A percentile compares a stretch with the other conserved stretches of the same genome.
Evolutionary conservation across 2,888 invertebrate genomes (phyloP).

Genomic region (Campaea margaritaria): DNA sequence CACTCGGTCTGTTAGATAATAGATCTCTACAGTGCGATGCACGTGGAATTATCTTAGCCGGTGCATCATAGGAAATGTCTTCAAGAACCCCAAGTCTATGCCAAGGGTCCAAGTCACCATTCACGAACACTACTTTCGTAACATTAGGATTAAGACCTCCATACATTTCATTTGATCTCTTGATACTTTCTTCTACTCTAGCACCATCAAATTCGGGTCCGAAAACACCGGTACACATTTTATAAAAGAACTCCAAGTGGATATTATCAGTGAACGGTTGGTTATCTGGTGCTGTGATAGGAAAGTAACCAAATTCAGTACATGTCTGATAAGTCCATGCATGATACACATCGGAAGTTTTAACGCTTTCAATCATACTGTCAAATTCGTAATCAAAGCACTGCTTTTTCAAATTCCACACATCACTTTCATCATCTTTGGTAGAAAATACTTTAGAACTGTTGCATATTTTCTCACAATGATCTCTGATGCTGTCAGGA

Average conservation of each 20-base stretch:
- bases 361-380: constrained; percentile 55
- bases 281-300: constrained; percentile 84
- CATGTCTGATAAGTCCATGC: constrained; percentile 91
- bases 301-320: constrained; percentile 91
- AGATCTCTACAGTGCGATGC: constrained; percentile 71
- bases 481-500: constrained; percentile 53
- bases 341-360: constrained; percentile 50
- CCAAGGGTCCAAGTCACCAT: constrained; percentile 87
- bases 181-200: constrained; percentile 67
- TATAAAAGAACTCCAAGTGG: constrained; percentile 69
- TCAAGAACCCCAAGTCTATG: constrained; percentile 79
- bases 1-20: constrained; percentile 56
- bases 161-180: constrained; percentile 77
- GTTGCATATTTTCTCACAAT: constrained; percentile 54
- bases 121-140: constrained; percentile 83
- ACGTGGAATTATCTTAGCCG: constrained; percentile 64
- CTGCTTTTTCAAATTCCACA: constrained; percentile 50
- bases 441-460: constrained; percentile 41
- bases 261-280: constrained; percentile 85
- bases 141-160: constrained; percentile 78
- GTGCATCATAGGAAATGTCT: constrained; percentile 70
- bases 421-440: constrained; percentile 44
- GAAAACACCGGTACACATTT: constrained; percentile 71
- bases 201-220: constrained; percentile 67
- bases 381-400: constrained; percentile 68